Evolutionary conservation across 2,797 vertebrate genomes (phyloP).

Genomic region (Bradypodion pumilum): DNA sequence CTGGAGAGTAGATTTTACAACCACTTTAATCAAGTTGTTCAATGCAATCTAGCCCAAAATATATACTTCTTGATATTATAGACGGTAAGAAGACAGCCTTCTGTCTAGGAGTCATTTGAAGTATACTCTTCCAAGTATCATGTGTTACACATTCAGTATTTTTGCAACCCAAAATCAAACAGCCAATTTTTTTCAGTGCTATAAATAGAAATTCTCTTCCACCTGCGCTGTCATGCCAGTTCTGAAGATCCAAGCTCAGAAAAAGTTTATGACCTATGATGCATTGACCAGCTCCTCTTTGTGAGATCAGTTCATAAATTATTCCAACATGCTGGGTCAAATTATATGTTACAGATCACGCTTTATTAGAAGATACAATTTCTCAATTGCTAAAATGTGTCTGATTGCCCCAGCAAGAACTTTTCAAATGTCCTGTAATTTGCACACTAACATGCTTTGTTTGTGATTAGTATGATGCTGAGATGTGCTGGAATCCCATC

Average conservation of each 20-base stretch:
- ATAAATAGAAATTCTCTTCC: background rate
- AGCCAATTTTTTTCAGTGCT: background rate
- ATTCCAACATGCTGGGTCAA: background rate
- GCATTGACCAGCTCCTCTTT: background rate
- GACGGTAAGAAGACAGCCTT: background rate
- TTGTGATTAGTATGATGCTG: too few species aligned
- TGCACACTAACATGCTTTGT: too few species aligned
- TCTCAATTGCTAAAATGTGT: too few species aligned
- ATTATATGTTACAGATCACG: too few species aligned
- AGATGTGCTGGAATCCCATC: too few species aligned
- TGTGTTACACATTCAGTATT: background rate
- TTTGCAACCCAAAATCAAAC: background rate
- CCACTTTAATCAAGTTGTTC: background rate
- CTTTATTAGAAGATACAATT: background rate
- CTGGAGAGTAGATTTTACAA: background rate
- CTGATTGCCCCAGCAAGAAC: too few species aligned
- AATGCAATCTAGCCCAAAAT: background rate
- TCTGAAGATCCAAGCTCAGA: too few species aligned
- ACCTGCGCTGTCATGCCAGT: background rate
- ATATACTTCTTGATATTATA: background rate
- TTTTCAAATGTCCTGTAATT: too few species aligned
- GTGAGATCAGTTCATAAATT: background rate
- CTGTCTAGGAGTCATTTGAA: background rate
- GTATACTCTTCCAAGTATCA: background rate
- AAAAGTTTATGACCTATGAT: background rate